Evolutionary conservation across 53 echinoderm and acorn worm species (phyloP).

Genomic region (Apostichopus leukothele): DNA sequence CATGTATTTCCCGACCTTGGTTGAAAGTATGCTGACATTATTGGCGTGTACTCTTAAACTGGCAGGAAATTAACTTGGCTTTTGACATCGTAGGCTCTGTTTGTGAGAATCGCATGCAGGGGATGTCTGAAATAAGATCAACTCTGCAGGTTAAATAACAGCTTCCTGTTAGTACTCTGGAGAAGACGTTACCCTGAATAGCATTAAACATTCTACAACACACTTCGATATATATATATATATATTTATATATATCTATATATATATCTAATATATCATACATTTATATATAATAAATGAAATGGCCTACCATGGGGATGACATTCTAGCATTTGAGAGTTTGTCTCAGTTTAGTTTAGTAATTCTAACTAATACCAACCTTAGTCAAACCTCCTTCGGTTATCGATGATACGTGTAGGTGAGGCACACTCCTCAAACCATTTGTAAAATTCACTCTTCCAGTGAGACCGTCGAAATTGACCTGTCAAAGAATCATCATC

Average conservation of each 20-base stretch:
- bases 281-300: too few relatives aligned
- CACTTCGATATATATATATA: too few relatives aligned
- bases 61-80: neutral
- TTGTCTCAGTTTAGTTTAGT: too few relatives aligned
- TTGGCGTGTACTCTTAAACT: neutral
- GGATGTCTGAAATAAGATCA: neutral
- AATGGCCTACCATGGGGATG: too few relatives aligned
- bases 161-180: neutral
- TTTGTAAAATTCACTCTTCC: conserved; percentile 64
- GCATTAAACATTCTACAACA: too few relatives aligned
- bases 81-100: neutral
- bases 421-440: conserved; percentile 60
- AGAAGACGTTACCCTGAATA: neutral
- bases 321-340: neutral
- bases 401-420: conserved; percentile 62
- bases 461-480: conserved; percentile 61
- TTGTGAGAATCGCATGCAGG: neutral
- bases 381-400: conserved; percentile 54
- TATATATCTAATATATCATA: too few relatives aligned
- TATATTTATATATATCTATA: too few relatives aligned
- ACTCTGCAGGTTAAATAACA: neutral
- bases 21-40: too few relatives aligned
- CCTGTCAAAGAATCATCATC: neutral
- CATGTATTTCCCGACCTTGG: too few relatives aligned
- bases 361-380: conserved; percentile 37